Base-by-base conservation (phyloP, 1,140 invertebrate genomes). In the Gryon sp. region DNA sequence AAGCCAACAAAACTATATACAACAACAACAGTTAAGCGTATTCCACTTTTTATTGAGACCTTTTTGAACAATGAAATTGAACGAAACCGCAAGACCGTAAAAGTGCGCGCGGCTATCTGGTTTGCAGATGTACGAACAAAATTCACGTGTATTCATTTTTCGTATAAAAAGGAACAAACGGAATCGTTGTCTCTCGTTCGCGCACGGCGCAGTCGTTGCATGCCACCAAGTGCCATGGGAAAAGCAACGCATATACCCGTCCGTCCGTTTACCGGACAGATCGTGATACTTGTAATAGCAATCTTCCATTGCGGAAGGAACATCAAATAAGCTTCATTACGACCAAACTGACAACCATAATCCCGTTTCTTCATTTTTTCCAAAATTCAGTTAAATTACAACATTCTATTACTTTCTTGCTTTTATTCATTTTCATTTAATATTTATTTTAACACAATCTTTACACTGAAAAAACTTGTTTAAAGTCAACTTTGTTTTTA, bases 231-330 rank as follows among this genome's bases (percentile, higher is more conserved):
- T 77, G 45, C 34, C 68, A 81, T 82, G 80, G 75, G 76, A 83
- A 83, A 83, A 78, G 60, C 76, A 48, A 75, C 65, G 65, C 65
- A 45, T 68, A 46, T n/a, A n/a, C 24, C 55, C 52, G 73, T 63
- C 66, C 36, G 60, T 69, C 68, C 34, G 59, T 50, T 57, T 45
- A 34, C 62, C 55, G 69, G 53, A 65, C 69, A 72, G 60, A 52
- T 68, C 65, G 63, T 62, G 59, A 59, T 76, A 65, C 74, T 82
- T 76, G 74, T 82, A 84, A 83, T 76, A 82, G 76, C 66, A 30
- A n/a, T n/a, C 26, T 48, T 48, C 32, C 1, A 34, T 55, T 55
- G 74, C 63, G 36, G 43, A 50, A 52, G 50, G 55, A 68, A 70
- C 22, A 19, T 43, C 43, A 55, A 69, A 32, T 45, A 30, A 59